Evolutionary conservation across 2,113 vertebrate genomes (phyloP), one percentile per base, ranked within the genome.

Genomic region (Ophthalmolycus amberensis): DNA sequence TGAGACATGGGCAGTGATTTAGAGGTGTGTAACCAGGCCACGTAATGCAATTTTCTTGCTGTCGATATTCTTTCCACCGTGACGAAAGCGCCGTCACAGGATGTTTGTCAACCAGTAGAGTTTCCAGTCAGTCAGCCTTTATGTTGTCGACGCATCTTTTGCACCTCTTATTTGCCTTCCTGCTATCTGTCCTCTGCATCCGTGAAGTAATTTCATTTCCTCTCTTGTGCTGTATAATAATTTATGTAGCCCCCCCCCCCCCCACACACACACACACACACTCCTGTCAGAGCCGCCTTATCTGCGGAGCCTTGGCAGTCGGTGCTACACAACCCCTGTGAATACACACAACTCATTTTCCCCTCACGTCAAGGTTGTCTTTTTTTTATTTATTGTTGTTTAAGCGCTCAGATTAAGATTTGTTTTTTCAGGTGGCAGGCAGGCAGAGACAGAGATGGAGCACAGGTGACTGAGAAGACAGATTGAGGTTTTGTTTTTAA

Each of bases 131-230:
- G 74, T 74, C 58, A 1, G 50, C n/a, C 4, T 48, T 59, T 78
- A 9, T 83, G 48, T 75, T 71, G 60, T 63, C 64, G 70, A 0
- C 67, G 52, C 79, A 75, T 84, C 60, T 15, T 25, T 83, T 84
- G 85, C 75, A 74, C 76, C 54, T 87, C 78, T 82, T 71, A 85
- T 87, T 86, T 77, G 60, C 79, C 74, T 79, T 58, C 32, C 70
- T 62, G 50, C 34, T 75, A 85, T 80, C 81, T 67, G 9, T 71
- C 37, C 1, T 62, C 75, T 34, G 74, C 59, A 80, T 88, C 80
- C 78, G 62, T 74, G 46, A 81, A 68, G 75, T 92, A 85, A 91
- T 90, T 92, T 90, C 32, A 89, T 92, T 92, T 90, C 84, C 86
- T 91, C 60, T 82, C 46, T 71, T 72, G 56, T 75, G 68, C 64